Evolutionary conservation across 2,113 vertebrate species (phyloP).

Genomic region (Taxidea taxus): DNA sequence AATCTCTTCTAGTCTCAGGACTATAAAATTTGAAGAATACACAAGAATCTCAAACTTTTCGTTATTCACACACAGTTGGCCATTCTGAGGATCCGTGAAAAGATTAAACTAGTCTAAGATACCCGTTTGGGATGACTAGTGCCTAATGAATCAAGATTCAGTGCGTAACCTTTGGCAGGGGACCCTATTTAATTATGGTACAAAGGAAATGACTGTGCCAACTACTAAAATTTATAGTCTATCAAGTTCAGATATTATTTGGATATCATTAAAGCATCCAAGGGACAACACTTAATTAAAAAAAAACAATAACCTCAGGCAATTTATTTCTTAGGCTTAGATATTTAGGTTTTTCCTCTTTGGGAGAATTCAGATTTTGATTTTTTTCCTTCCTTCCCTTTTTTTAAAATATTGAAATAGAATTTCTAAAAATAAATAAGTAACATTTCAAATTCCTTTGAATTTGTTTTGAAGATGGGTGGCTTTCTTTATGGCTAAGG

Average conservation of each 20-base stretch:
- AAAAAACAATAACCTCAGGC: not conserved
- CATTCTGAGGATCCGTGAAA: conserved; percentile 46
- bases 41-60: conserved; percentile 48
- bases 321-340: not conserved
- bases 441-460: not conserved
- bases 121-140: not conserved
- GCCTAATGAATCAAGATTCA: conserved; percentile 41
- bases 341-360: not conserved
- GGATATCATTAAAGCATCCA: not conserved
- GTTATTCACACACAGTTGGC: conserved; percentile 53
- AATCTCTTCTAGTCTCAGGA: not conserved
- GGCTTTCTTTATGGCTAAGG: not conserved
- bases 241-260: conserved; percentile 19
- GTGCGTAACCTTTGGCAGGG: not conserved
- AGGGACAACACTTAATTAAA: not conserved
- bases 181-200: not conserved
- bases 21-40: conserved; percentile 39
- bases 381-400: not conserved
- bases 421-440: not conserved
- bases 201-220: conserved; percentile 29
- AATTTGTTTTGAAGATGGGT: conserved; percentile 10
- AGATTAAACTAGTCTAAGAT: conserved; percentile 17
- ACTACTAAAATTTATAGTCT: not conserved
- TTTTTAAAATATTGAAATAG: conserved; percentile 10
- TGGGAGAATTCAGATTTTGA: conserved; percentile 28